A percentile compares a stretch with the other conserved stretches of the same genome.
phyloP scores from a whole-genome alignment of 2,888 invertebrate species.

The Agrenia bidenticulata region DNA sequence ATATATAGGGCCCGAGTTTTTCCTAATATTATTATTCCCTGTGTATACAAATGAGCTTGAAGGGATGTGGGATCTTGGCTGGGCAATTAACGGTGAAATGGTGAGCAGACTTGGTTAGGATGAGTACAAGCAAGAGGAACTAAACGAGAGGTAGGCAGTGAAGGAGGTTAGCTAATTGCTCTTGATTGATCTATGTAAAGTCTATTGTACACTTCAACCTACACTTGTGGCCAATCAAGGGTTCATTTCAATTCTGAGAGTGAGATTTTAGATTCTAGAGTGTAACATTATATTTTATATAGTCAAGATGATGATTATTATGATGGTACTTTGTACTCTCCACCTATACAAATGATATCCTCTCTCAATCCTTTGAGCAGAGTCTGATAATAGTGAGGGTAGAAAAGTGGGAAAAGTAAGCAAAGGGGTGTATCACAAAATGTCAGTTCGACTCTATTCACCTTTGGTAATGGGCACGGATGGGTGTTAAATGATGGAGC shows the following conservation, averaged over 20 bases:
- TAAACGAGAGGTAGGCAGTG: conserved; percentile 24
- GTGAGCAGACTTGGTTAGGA: conserved; percentile 5
- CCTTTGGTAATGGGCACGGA: conserved; percentile 46
- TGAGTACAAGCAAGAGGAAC: neutral
- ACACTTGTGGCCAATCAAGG: conserved; percentile 29
- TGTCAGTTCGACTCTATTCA: conserved; percentile 45
- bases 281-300: too few relatives aligned
- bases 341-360: too few relatives aligned
- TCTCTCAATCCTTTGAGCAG: neutral
- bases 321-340: too few relatives aligned
- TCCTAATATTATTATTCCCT: neutral
- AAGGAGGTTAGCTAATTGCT: conserved; percentile 47
- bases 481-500: conserved; percentile 52
- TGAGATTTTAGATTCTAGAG: neutral
- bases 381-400: neutral
- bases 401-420: neutral
- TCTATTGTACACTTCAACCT: conserved; percentile 18
- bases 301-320: too few relatives aligned
- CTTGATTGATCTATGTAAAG: conserved; percentile 50
- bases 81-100: conserved; percentile 39
- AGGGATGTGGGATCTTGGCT: conserved; percentile 7
- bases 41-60: neutral
- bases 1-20: too few relatives aligned
- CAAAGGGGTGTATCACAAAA: conserved; percentile 38
- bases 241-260: conserved; percentile 23